Percentiles rank a stretch among this genome's conserved stretches.
phyloP scores from a whole-genome alignment of 1,140 invertebrate species.

The Drosophila ogumai region DNA sequence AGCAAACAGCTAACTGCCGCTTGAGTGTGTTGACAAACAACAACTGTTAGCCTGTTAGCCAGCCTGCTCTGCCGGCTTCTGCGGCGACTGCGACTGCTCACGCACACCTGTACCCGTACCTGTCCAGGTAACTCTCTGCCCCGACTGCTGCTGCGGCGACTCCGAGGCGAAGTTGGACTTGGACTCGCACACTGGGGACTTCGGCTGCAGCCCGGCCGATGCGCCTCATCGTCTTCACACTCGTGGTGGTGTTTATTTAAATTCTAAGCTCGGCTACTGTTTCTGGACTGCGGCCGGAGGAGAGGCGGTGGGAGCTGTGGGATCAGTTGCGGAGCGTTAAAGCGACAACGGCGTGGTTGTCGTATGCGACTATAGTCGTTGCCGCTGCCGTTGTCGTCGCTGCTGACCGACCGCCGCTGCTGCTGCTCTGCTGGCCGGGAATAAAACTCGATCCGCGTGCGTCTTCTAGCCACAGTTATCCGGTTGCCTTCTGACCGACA shows the following conservation, averaged over 20 bases:
- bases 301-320: slow-evolving; percentile 11
- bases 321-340: slow-evolving; percentile 45
- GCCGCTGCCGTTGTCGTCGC: slow-evolving; percentile 34
- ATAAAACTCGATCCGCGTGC: slow-evolving; percentile 85
- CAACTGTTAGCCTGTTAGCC: slow-evolving; percentile 31
- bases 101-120: slow-evolving; percentile 21
- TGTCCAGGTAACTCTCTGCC: slow-evolving; percentile 27
- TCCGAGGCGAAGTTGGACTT: slow-evolving; percentile 9
- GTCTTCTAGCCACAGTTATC: slow-evolving; percentile 85
- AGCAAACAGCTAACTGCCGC: slow-evolving; percentile 67
- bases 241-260: slow-evolving; percentile 75
- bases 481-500: slow-evolving; percentile 85
- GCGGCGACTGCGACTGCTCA: slow-evolving; percentile 16
- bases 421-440: slow-evolving; percentile 76
- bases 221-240: slow-evolving; percentile 47
- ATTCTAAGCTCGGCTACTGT: slow-evolving; percentile 83
- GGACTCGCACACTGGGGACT: background rate
- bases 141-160: slow-evolving; percentile 5
- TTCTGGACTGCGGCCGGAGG: slow-evolving; percentile 1
- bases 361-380: slow-evolving; percentile 11
- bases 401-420: slow-evolving; percentile 43
- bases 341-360: slow-evolving; percentile 39
- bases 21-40: slow-evolving; percentile 75
- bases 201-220: slow-evolving; percentile 43
- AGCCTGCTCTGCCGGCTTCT: slow-evolving; percentile 30